A percentile compares a stretch with the other conserved stretches of the same genome.
Conservation (phyloP, 2,888 invertebrate genomes). For the Ormyrus labotus region DNA sequence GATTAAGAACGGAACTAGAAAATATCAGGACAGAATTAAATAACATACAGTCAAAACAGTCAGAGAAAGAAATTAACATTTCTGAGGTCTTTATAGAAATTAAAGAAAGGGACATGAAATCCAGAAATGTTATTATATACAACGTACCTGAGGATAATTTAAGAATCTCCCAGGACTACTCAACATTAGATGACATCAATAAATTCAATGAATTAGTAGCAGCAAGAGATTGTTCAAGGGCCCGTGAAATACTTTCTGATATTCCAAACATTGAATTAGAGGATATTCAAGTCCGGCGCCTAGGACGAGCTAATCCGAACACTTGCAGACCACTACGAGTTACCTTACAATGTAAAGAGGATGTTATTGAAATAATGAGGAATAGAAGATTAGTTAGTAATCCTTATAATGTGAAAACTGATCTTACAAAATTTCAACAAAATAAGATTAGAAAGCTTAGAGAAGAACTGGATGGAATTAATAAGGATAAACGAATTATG, state of each 20-base stretch:
- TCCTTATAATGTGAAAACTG: slow-evolving; percentile 46
- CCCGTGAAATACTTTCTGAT: slow-evolving; percentile 39
- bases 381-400: slow-evolving; percentile 25
- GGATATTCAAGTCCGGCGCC: slow-evolving; percentile 38
- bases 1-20: slow-evolving; percentile 34
- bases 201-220: slow-evolving; percentile 49
- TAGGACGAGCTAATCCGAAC: slow-evolving; percentile 31
- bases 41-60: slow-evolving; percentile 16
- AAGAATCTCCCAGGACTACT: slow-evolving; percentile 53
- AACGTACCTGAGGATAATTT: slow-evolving; percentile 54
- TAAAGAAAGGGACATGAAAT: slow-evolving; percentile 46
- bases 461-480: slow-evolving; percentile 37
- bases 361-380: slow-evolving; percentile 46
- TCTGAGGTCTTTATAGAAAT: slow-evolving; percentile 44
- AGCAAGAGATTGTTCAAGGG: slow-evolving; percentile 48
- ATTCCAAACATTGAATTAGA: slow-evolving; percentile 44
- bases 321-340: slow-evolving; percentile 45
- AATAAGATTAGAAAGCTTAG: slow-evolving; percentile 39
- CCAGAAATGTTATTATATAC: slow-evolving; percentile 49
- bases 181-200: slow-evolving; percentile 52
- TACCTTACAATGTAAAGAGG: slow-evolving; percentile 37
- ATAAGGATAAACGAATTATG: slow-evolving; percentile 17
- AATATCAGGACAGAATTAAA: slow-evolving; percentile 38
- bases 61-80: slow-evolving; percentile 10
- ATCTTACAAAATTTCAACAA: slow-evolving; percentile 48